Evolutionary conservation across 2,888 invertebrate genomes (phyloP).

Genomic region (Volucella zonaria): DNA sequence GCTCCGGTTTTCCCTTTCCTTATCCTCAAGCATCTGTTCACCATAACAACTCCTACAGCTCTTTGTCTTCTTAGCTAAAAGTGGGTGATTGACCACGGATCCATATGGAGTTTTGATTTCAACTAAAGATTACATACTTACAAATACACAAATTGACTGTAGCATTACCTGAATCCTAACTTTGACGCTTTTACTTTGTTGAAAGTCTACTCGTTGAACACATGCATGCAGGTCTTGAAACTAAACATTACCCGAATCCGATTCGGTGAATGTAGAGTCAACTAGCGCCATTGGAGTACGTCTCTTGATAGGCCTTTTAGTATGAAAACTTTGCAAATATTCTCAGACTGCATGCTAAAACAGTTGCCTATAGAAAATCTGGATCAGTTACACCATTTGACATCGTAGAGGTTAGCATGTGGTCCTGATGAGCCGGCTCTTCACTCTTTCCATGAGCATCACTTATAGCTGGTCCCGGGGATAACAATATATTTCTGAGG

Average conservation of each 20-base stretch:
- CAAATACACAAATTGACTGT: slow-evolving; percentile 77
- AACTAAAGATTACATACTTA: too few relatives aligned
- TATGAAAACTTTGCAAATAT: slow-evolving; percentile 77
- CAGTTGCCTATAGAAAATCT: too few relatives aligned
- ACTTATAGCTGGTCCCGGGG: too few relatives aligned
- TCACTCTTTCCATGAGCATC: too few relatives aligned
- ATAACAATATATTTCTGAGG: too few relatives aligned
- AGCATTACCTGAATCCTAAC: slow-evolving; percentile 76
- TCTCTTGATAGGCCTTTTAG: slow-evolving; percentile 76
- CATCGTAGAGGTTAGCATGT: too few relatives aligned
- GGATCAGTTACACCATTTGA: too few relatives aligned
- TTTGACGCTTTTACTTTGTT: too few relatives aligned
- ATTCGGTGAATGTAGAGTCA: slow-evolving; percentile 63
- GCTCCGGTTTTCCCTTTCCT: too few relatives aligned
- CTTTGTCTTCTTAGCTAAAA: slow-evolving; percentile 67
- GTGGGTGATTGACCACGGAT: slow-evolving; percentile 77
- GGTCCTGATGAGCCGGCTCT: too few relatives aligned
- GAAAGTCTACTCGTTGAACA: slow-evolving; percentile 24
- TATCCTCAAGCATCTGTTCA: too few relatives aligned
- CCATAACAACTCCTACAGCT: slow-evolving; percentile 56
- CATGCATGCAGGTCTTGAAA: slow-evolving; percentile 77
- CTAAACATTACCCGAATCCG: slow-evolving; percentile 67
- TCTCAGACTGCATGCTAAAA: slow-evolving; percentile 80
- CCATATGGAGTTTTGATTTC: too few relatives aligned
- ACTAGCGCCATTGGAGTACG: slow-evolving; percentile 75